A percentile compares a stretch with the other conserved stretches of the same genome.
These are phyloP conservation scores for Drosophila helvetica DNA, from an alignment of 2,888 invertebrate genomes.

Conservation along the genomic window DNA sequence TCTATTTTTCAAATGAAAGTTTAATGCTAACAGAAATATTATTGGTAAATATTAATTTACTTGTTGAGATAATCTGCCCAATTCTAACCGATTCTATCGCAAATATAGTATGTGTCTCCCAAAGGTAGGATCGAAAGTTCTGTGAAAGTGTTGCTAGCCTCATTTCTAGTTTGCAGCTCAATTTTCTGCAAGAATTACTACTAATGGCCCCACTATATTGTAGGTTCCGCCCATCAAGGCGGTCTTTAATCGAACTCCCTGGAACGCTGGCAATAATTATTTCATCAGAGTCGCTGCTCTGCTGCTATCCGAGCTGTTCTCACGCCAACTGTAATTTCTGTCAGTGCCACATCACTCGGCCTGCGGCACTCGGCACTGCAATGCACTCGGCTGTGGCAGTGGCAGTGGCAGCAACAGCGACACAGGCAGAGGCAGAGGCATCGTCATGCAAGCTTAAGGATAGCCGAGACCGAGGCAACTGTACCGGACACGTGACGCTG, in stretches of 20 bases:
- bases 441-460: slow-evolving; percentile 19
- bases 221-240: slow-evolving; percentile 30
- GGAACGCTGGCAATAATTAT: slow-evolving; percentile 63
- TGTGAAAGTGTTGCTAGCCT: not conserved
- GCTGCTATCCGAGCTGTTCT: slow-evolving; percentile 5
- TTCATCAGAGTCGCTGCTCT: slow-evolving; percentile 38
- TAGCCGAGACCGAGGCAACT: slow-evolving; percentile 5
- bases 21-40: not conserved
- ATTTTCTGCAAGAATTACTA: slow-evolving; percentile 2
- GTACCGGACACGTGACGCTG: slow-evolving; percentile 32
- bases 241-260: slow-evolving; percentile 21
- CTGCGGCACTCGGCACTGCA: slow-evolving; percentile 2
- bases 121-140: not conserved
- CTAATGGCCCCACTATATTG: not conserved
- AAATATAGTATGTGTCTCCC: too few relatives aligned
- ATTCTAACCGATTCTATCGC: not conserved
- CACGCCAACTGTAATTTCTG: slow-evolving; percentile 67
- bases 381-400: not conserved
- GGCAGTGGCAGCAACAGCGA: too few relatives aligned
- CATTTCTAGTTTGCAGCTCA: slow-evolving; percentile 1
- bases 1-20: too few relatives aligned
- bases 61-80: not conserved
- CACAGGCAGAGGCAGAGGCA: not conserved
- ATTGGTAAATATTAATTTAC: not conserved
- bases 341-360: slow-evolving; percentile 53